A percentile compares a stretch with the other conserved stretches of the same genome.
Evolutionary conservation across 2,113 vertebrate species (phyloP).

Genomic region (Uropsilus gracilis): DNA sequence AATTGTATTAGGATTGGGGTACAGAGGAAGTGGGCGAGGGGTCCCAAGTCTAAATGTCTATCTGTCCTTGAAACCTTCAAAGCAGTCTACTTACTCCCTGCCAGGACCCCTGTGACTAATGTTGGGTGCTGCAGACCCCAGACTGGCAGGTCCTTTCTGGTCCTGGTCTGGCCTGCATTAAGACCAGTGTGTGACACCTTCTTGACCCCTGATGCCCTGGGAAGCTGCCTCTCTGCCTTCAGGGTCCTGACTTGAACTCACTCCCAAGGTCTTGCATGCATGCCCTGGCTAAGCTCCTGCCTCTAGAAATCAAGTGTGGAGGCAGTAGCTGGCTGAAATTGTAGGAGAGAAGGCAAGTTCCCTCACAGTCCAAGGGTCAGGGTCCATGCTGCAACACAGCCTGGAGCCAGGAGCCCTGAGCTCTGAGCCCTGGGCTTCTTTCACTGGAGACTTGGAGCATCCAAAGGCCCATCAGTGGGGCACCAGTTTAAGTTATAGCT

Average conservation of each 20-base stretch:
- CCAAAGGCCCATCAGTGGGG: fast-evolving
- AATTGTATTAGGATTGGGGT: too few species aligned
- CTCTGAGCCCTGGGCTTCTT: not conserved
- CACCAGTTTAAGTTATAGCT: fast-evolving
- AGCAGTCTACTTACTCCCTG: too few species aligned
- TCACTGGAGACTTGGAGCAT: fast-evolving
- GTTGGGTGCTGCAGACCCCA: not conserved
- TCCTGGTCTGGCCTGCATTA: fast-evolving
- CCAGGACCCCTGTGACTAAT: not conserved
- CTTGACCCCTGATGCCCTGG: not conserved
- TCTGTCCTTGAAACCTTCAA: not conserved
- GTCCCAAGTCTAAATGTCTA: not conserved
- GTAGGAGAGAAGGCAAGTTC: not conserved
- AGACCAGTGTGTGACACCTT: not conserved
- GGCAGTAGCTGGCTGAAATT: not conserved
- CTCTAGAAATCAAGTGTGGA: not conserved
- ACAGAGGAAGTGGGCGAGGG: not conserved
- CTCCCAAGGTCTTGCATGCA: not conserved
- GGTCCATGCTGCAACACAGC: not conserved
- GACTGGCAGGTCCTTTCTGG: not conserved
- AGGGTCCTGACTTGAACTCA: not conserved
- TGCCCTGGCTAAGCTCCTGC: not conserved
- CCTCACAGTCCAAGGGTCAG: not conserved
- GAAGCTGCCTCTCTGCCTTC: not conserved
- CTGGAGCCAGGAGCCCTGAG: not conserved